Conservation (phyloP, 2,797 vertebrate genomes). For the Fratercula arctica region DNA sequence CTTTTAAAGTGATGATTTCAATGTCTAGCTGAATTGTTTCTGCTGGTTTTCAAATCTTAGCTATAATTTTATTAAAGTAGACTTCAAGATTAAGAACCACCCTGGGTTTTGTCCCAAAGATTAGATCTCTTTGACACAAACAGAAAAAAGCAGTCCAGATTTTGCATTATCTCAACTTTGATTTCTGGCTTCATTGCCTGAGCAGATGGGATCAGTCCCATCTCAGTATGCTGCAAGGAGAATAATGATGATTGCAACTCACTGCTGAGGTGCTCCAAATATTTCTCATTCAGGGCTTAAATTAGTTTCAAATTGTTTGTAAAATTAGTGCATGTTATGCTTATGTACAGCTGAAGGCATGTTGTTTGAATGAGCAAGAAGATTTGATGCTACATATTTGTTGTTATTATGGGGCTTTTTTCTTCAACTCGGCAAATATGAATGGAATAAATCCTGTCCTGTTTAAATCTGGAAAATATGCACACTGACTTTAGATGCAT, state of each 20-base stretch:
- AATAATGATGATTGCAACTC: conserved; percentile 6
- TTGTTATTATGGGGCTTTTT: neutral
- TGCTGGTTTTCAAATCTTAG: neutral
- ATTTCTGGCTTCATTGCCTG: conserved; percentile 20
- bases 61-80: neutral
- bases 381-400: neutral
- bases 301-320: conserved; percentile 16
- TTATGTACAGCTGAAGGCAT: neutral
- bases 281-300: conserved; percentile 1
- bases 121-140: neutral
- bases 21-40: neutral
- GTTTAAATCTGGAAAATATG: neutral
- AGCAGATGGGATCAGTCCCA: conserved; percentile 25
- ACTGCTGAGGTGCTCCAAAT: neutral
- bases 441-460: neutral
- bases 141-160: neutral
- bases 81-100: neutral
- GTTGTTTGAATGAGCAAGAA: neutral
- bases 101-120: neutral
- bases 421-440: neutral
- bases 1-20: neutral
- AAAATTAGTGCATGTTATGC: neutral
- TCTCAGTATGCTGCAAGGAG: conserved; percentile 9
- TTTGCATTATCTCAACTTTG: neutral
- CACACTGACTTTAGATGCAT: neutral